Base-by-base conservation (phyloP, 2,797 vertebrate genomes). In the Paratrypauchen microcephalus region DNA sequence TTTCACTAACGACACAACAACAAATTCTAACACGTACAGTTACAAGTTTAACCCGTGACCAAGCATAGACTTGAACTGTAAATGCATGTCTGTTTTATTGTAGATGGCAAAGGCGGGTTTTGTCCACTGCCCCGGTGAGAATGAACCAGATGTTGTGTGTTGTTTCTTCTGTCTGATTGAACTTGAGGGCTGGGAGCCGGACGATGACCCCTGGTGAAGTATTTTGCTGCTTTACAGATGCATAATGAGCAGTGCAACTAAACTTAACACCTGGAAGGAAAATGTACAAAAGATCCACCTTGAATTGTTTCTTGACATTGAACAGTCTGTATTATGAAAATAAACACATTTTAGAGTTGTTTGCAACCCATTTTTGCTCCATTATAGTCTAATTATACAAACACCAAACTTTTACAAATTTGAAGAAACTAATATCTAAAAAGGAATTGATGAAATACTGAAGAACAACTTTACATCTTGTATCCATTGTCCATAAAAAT, bases 151-250 rank as follows among this genome's bases (percentile, higher is more conserved):
- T 8, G 92, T 94, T 13, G 90, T 80, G 16, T 94, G 94, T 69
- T 94, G 93, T 80, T 94, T 95, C 87, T 96, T 93, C 75, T 96
- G 95, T 85, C 86, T 96, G 73, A 90, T 92, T 6, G 95, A 95
- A 69, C 77, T 95, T 36, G 93, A 94, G n/a, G 92, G 91, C 61
- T 96, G 94, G 95, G 93, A 97, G 71, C 92, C 93, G 6, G 86
- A 94, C 13, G 94, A 95, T 54, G 82, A 94, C 72, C 95, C 94
- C 4, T 83, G 91, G 93, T 95, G 87, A 56, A 73, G 54, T 68
- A 2, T 21, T 23, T n/a, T 9, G 47, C n/a, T 19, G 0, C 2
- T 57, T 67, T 7, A 36, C 58, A 60, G 4, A 32, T 32, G 50
- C n/a, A 23, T 55, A 21, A 11, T 12, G 2, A 55, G 8, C 52